phyloP scores from a whole-genome alignment of 2,113 vertebrate genomes.

The Bombycilla garrulus region DNA sequence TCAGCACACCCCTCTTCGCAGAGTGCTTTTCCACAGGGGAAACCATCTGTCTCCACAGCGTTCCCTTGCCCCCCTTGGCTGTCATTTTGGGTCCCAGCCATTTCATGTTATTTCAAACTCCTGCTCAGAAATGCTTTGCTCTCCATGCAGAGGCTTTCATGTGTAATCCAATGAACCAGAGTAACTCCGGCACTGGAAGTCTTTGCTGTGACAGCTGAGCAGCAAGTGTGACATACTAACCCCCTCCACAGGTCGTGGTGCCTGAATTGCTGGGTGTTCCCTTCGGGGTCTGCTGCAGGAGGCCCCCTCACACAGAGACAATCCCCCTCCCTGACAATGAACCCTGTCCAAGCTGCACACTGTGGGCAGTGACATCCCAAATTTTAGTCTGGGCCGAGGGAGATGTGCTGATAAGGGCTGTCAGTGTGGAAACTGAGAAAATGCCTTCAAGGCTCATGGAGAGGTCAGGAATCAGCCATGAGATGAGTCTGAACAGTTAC shows the following conservation, averaged over 20 bases:
- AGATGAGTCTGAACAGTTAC: neutral
- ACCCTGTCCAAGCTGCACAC: neutral
- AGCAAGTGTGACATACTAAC: constrained; percentile 58
- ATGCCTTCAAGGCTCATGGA: neutral
- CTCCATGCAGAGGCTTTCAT: constrained; percentile 56
- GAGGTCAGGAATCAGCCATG: neutral
- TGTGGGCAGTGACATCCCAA: neutral
- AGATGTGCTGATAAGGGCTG: neutral
- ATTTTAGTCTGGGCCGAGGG: neutral
- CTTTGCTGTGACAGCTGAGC: constrained; percentile 52
- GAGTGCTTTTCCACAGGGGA: neutral
- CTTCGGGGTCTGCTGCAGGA: neutral
- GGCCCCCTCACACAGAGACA: neutral
- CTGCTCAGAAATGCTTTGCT: constrained; percentile 65
- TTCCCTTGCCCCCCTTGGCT: neutral
- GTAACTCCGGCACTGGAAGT: constrained; percentile 7
- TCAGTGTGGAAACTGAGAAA: neutral
- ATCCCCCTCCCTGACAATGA: neutral
- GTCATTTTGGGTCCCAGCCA: constrained; percentile 42
- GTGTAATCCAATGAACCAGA: constrained; percentile 65
- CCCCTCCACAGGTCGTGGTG: neutral
- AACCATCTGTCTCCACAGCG: constrained; percentile 6
- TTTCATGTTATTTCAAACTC: constrained; percentile 61
- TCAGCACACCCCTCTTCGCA: neutral
- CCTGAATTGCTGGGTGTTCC: neutral